Evolutionary conservation across 2,888 invertebrate species (phyloP), one percentile per base, ranked within the genome.

Genomic region (Mongoloraphidia duomilia): DNA sequence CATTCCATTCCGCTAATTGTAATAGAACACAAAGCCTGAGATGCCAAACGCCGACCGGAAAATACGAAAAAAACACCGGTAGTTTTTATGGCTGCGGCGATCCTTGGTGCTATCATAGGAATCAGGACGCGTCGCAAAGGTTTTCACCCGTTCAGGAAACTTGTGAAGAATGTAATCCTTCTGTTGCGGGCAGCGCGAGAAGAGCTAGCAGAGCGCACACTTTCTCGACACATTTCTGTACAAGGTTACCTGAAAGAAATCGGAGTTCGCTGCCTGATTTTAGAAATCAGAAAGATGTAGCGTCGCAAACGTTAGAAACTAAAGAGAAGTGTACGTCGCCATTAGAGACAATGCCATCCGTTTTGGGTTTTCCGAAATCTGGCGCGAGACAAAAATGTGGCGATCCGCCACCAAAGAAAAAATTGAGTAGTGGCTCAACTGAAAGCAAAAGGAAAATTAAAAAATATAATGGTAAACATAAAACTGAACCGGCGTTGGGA

Each of bases 241-340:
- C 63, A 1, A 59, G 61, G 35, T 55, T 63, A 5, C 55, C 61
- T 17, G 63, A 62, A 33, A 63, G 60, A 46, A 56, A 55, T 50
- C 53, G 52, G 41, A 56, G 54, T 45, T 57, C 60, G 26, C 56
- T 56, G 43, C 53, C 53, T 17, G 44, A 43, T 47, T 55, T 59
- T 6, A 55, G 55, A n/a, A 57, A 56, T 41, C 60, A 57, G 49
- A 56, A 65, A 53, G 76, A 76, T 54, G 75, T 68, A 1, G 69
- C 72, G 5, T 73, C 74, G 44, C 76, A 76, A 58, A 76, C 76
- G 9, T 64, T 64, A 48, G 67, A 68, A 55, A 67, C 66, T 64
- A 62, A 66, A 10, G 67, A 67, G 53, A 67, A 67, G 53, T 66
- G 66, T 51, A 68, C 67, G 10, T 68, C 67, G 44, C 67, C 68